A percentile compares a stretch with the other conserved stretches of the same genome.
These are phyloP conservation scores for Melanotaenia parkinsoni DNA, from an alignment of 2,797 vertebrate species.

Conservation along the genomic window DNA sequence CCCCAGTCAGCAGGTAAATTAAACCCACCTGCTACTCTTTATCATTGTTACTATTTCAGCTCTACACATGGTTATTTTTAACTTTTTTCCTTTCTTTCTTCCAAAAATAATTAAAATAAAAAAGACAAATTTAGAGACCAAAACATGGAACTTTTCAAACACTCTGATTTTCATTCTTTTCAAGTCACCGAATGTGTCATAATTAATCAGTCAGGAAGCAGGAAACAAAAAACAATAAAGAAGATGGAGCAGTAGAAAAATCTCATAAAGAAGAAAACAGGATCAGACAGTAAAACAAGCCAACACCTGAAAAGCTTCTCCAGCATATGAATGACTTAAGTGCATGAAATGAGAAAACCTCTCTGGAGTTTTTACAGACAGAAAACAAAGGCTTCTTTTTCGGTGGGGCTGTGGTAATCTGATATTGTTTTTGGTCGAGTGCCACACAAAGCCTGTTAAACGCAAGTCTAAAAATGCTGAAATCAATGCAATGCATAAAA, in stretches of 20 bases:
- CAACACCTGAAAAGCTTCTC: background rate
- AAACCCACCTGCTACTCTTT: too few relatives aligned
- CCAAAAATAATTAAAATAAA: too few relatives aligned
- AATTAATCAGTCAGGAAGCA: background rate
- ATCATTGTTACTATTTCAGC: too few relatives aligned
- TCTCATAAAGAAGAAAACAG: background rate
- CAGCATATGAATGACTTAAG: background rate
- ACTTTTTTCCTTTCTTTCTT: too few relatives aligned
- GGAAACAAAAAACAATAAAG: background rate
- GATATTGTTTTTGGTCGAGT: constrained; percentile 20
- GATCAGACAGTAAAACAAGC: background rate
- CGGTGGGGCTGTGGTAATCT: constrained; percentile 15
- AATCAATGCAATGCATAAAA: constrained; percentile 11
- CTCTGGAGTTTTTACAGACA: background rate
- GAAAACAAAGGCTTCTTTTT: constrained; percentile 38
- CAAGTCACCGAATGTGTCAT: background rate
- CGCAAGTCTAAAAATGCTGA: constrained; percentile 25
- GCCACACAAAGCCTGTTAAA: constrained; percentile 18
- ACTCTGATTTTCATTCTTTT: background rate
- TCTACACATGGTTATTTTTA: too few relatives aligned
- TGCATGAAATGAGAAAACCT: background rate
- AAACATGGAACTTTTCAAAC: background rate
- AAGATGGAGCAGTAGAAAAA: background rate
- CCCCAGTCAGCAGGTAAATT: too few relatives aligned
- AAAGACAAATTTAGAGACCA: background rate